Evolutionary conservation across 2,113 vertebrate species (phyloP).

Genomic region (Pleuronectes platessa): DNA sequence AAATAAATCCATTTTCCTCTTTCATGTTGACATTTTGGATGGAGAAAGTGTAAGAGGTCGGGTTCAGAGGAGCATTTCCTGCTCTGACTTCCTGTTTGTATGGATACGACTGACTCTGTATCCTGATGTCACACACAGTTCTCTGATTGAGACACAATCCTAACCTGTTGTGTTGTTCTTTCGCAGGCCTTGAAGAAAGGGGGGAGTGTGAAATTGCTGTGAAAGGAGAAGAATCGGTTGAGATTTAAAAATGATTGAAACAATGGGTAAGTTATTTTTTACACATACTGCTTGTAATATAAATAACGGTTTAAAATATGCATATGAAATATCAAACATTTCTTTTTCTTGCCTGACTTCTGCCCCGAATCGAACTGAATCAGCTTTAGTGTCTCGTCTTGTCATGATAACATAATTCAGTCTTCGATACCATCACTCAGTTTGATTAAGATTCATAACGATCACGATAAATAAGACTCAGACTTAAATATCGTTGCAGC

Average conservation of each 20-base stretch:
- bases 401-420: neutral
- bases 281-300: neutral
- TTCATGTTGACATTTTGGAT: conserved; percentile 46
- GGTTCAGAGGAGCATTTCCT: conserved; percentile 6
- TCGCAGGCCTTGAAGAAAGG: conserved; percentile 69
- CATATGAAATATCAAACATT: neutral
- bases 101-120: neutral
- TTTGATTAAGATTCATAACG: neutral
- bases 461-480: neutral
- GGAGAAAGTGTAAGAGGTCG: conserved; percentile 16
- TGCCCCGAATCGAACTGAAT: conserved; percentile 1
- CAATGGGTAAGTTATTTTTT: conserved; percentile 78
- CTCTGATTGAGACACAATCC: conserved; percentile 2
- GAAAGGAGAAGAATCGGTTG: conserved; percentile 22
- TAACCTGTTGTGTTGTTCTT: conserved; percentile 24
- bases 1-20: conserved; percentile 45
- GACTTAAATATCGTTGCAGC: neutral
- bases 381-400: conserved; percentile 7
- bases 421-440: neutral
- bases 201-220: conserved; percentile 11
- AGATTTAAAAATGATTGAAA: conserved; percentile 81
- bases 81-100: conserved; percentile 11
- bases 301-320: neutral
- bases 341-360: neutral
- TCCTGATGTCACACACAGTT: neutral